Evolutionary conservation across 1,140 invertebrate species (phyloP), one percentile per base, ranked within the genome.

Genomic region (Scaptodrosophila lebanonensis): DNA sequence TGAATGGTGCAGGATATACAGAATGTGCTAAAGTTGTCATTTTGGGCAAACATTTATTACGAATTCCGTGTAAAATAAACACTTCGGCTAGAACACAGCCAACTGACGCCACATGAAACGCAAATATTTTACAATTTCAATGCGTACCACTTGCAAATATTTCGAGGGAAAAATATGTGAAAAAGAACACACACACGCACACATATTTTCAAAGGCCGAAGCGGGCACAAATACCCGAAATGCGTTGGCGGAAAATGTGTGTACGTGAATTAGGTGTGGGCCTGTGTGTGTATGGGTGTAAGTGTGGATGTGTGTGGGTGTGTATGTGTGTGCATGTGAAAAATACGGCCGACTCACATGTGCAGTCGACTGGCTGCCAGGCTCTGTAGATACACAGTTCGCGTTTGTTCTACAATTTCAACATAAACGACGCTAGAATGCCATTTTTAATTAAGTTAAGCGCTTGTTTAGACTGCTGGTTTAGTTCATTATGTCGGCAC

Each of bases 371-470:
- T n/a, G n/a, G n/a, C n/a, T n/a, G n/a, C n/a, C n/a, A n/a, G n/a
- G n/a, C n/a, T n/a, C n/a, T n/a, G n/a, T n/a, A n/a, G n/a, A n/a
- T n/a, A n/a, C n/a, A n/a, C n/a, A n/a, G n/a, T n/a, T n/a, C n/a
- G n/a, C n/a, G n/a, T n/a, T n/a, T n/a, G n/a, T n/a, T n/a, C n/a
- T 58, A 64, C 52, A 62, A 33, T 51, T 69, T 43, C 52, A 20
- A 58, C 52, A 72, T 58, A 63, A 53, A 72, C 42, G 62, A 25
- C 35, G 29, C 32, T 57, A 65, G 59, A 79, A 79, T 79, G 64
- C 76, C 77, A 63, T 79, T 79, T 77, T 77, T 77, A 77, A 77
- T 77, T 77, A 77, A 77, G 73, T 77, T 77, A 79, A 77, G 73
- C 73, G 69, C 48, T 56, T 49, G 66, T 60, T 76, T 40, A 66